phyloP scores from a whole-genome alignment of 2,888 invertebrate genomes.

The Ennomos fuscantarius region DNA sequence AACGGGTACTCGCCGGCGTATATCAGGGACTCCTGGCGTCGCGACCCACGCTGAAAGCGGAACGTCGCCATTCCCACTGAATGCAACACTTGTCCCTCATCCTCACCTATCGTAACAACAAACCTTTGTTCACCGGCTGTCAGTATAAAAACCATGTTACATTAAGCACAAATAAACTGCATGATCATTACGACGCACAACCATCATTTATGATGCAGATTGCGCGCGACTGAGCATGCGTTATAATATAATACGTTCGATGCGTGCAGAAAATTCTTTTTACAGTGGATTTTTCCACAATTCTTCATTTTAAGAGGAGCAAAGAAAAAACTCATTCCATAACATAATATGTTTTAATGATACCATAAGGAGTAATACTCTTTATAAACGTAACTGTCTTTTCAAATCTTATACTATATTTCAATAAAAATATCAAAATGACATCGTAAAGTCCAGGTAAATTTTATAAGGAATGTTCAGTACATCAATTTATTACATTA shows the following conservation, averaged over 20 bases:
- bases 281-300: background rate
- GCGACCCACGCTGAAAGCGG: conserved; percentile 44
- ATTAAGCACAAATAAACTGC: background rate
- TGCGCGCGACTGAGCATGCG: conserved; percentile 13
- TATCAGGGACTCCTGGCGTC: conserved; percentile 55
- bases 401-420: conserved; percentile 53
- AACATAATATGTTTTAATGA: conserved; percentile 75
- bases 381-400: conserved; percentile 75
- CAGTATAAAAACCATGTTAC: conserved; percentile 3
- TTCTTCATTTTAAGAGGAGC: background rate
- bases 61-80: conserved; percentile 41
- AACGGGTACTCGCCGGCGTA: conserved; percentile 59
- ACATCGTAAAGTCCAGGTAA: conserved; percentile 58
- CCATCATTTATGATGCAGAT: background rate
- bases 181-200: background rate
- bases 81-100: conserved; percentile 1
- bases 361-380: conserved; percentile 76
- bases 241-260: conserved; percentile 5
- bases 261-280: background rate
- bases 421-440: conserved; percentile 64
- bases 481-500: conserved; percentile 65
- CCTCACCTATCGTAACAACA: conserved; percentile 26
- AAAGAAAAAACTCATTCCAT: conserved; percentile 40
- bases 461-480: conserved; percentile 78
- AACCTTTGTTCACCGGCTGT: conserved; percentile 21